Base-by-base conservation (phyloP, 2,797 vertebrate genomes). In the Spinibarbus caldwelli region DNA sequence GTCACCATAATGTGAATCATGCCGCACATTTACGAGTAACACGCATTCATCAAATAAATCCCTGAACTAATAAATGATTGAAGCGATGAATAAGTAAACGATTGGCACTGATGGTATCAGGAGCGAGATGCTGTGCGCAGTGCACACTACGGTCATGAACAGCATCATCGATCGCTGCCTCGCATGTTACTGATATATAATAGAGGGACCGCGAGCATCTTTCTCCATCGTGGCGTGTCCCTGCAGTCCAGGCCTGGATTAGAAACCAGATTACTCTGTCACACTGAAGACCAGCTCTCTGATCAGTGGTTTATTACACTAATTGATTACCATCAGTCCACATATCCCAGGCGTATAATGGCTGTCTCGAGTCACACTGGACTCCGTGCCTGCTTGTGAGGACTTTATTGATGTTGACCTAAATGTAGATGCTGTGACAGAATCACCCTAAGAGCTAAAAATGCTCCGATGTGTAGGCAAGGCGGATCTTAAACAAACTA, bases 61-160 rank as follows among this genome's bases (percentile, higher is more conserved):
- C 54, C 81, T 36, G 5, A 84, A 81, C 77, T 84, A 84, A 86
- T 89, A 82, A 89, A 89, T 86, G 71, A 86, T 85, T 81, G 67
- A 86, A 68, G 36, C 34, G 6, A 87, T 88, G 80, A 89, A 89
- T 88, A 85, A 88, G 81, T 89, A 85, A 89, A 87, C 45, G 17
- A 85, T 54, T 64, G 68, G 34, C 80, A 64, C 82, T 88, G 85
- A 88, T 87, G 77, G 67, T 67, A 84, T 83, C 62, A 57, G 76
- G 57, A 84, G 79, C 57, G 79, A 78, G 85, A 84, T 85, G 84
- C 85, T 82, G 85, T 84, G 67, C 8, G 45, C 59, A 47, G 73
- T 45, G 52, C 80, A 85, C 76, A 45, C 82, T 43, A 77, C 36
- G 34, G 77, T 85, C 85, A 88, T 41, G 41, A 82, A 86, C 84